These are phyloP conservation scores for Crenuchus spilurus DNA, from an alignment of 2,797 vertebrate species.

Conservation along the genomic window DNA sequence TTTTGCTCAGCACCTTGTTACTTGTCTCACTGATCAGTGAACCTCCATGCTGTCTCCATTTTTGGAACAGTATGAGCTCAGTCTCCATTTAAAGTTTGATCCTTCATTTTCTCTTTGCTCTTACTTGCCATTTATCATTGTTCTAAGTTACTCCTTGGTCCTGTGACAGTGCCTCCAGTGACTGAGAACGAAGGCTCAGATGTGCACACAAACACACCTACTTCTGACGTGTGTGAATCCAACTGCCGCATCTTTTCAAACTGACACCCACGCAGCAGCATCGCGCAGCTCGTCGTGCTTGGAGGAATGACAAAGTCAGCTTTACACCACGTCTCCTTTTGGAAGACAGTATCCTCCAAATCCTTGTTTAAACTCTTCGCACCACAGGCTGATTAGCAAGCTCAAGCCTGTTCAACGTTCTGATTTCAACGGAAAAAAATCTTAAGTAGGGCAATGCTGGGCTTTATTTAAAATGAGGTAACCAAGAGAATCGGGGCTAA, in stretches of 20 bases:
- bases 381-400: constrained; percentile 11
- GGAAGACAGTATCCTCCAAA: constrained; percentile 13
- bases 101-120: neutral
- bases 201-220: neutral
- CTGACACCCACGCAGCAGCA: constrained; percentile 13
- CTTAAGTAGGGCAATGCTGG: neutral
- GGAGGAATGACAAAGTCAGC: constrained; percentile 25
- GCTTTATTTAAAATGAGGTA: neutral
- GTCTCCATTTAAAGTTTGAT: neutral
- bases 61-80: neutral
- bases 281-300: neutral
- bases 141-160: neutral
- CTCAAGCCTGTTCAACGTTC: neutral
- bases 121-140: constrained; percentile 9
- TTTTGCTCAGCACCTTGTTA: neutral
- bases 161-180: constrained; percentile 18
- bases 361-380: constrained; percentile 14
- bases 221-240: neutral
- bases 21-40: neutral
- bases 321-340: constrained; percentile 3
- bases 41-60: neutral
- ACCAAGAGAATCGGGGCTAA: too few species aligned
- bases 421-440: neutral
- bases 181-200: constrained; percentile 10
- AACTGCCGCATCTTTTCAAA: constrained; percentile 10